Conservation (phyloP, 2,113 vertebrate genomes). For the Bubalus kerabau region DNA sequence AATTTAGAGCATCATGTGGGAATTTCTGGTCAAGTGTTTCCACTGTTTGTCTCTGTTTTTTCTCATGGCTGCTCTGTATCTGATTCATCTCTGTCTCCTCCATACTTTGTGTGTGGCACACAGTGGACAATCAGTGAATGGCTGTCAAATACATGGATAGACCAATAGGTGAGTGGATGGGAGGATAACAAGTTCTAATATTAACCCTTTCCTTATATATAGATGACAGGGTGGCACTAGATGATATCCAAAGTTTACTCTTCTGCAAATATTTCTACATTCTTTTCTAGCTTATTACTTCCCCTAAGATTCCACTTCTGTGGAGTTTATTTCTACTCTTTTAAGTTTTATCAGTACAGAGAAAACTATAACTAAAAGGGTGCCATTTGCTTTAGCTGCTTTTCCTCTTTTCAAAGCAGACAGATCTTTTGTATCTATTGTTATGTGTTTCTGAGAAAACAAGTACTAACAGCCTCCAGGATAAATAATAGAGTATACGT, state of each 20-base stretch:
- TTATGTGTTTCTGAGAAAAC: conserved; percentile 16
- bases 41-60: neutral
- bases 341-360: neutral
- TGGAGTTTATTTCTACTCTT: neutral
- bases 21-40: neutral
- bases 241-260: neutral
- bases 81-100: neutral
- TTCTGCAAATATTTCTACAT: neutral
- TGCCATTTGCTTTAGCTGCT: neutral
- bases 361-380: neutral
- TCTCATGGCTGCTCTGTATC: neutral
- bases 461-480: neutral
- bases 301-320: neutral
- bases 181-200: neutral
- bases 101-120: neutral
- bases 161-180: neutral
- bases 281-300: neutral
- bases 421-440: neutral
- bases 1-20: neutral
- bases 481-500: neutral
- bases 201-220: neutral
- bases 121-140: neutral
- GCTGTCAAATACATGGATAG: neutral
- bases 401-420: conserved; percentile 20
- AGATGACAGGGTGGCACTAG: neutral